These are phyloP conservation scores for Triplophysa rosa DNA, from an alignment of 2,113 vertebrate genomes.

Conservation along the genomic window DNA sequence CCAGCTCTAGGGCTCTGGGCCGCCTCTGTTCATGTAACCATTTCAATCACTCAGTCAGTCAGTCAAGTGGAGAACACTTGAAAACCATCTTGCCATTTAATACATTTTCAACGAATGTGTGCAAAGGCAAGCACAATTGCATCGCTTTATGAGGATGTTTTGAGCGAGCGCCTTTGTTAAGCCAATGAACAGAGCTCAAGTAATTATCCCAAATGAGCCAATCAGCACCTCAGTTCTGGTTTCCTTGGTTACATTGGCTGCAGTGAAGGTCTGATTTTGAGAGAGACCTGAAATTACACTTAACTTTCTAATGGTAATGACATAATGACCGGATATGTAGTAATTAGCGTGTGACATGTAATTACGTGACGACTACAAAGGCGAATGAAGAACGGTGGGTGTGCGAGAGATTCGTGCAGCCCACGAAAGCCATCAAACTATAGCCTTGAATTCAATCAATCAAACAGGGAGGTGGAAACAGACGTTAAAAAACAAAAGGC, in stretches of 20 bases:
- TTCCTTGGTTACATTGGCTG: slow-evolving; percentile 49
- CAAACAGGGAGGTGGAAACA: slow-evolving; percentile 4
- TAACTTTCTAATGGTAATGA: slow-evolving; percentile 39
- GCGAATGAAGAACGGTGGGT: slow-evolving; percentile 15
- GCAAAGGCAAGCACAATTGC: background rate
- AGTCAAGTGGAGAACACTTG: slow-evolving; percentile 1
- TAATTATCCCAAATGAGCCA: slow-evolving; percentile 44
- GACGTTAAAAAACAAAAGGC: slow-evolving; percentile 42
- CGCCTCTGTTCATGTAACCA: background rate
- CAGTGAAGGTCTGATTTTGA: slow-evolving; percentile 33
- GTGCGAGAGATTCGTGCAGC: background rate
- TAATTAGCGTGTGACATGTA: slow-evolving; percentile 47
- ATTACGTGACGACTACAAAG: slow-evolving; percentile 39
- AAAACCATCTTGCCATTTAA: slow-evolving; percentile 2
- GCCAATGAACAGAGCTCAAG: slow-evolving; percentile 34
- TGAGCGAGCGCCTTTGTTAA: slow-evolving; percentile 36
- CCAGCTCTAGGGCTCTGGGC: background rate
- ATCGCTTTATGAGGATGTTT: slow-evolving; percentile 3
- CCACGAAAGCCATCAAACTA: slow-evolving; percentile 26
- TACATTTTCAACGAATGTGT: slow-evolving; percentile 12
- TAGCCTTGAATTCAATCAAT: slow-evolving; percentile 39
- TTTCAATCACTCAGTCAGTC: background rate
- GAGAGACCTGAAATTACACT: slow-evolving; percentile 38
- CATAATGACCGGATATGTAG: slow-evolving; percentile 40
- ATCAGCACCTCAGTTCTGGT: slow-evolving; percentile 40